Base-by-base conservation (phyloP, 64 coral and sea anemone species). In the Montipora sp. region DNA sequence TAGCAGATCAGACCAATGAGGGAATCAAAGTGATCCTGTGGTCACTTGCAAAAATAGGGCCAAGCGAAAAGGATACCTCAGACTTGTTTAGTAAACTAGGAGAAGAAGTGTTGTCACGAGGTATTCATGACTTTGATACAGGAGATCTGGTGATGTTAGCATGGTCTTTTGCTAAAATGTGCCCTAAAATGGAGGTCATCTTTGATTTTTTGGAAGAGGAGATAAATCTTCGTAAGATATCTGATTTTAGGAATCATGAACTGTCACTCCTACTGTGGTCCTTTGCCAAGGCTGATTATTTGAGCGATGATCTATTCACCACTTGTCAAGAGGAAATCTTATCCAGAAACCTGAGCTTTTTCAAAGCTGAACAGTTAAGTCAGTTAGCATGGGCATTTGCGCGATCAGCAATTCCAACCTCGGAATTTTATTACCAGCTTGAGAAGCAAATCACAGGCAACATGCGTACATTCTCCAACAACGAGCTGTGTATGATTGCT, bases 151-250 rank as follows among this genome's bases (percentile, higher is more conserved):
- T 63, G 1, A 71, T 85, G 65, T 51, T 85, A 72, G 82, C n/a
- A 0, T 85, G 82, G 82, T 69, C 63, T 5, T 85, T 71, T 85
- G 82, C 82, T 0, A 85, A 72, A 85, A 85, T 19, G 65, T 71
- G 82, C 47, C 65, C 82, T 18, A 50, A 73, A 3, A 47, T 50
- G 19, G 44, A 50, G 14, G 44, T 19, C 4, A 20, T 85, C 18
- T 85, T 85, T 85, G 82, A 72, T 72, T 49, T 85, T 71, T 46
- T 85, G 65, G 82, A 85, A 44, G 44, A 85, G 66, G 82, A 85
- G 47, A 67, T 85, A 47, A 48, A 24, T 70, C 45, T 85, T n/a
- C 14, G 65, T 12, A 63, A 68, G 4, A 71, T 85, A 3, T 69
- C 82, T 11, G 8, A 71, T 19, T 85, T 85, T 43, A 71, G 82